A percentile compares a stretch with the other conserved stretches of the same genome.
These are phyloP conservation scores for Chironomus tepperi DNA, from an alignment of 1,140 invertebrate genomes.

Conservation along the genomic window DNA sequence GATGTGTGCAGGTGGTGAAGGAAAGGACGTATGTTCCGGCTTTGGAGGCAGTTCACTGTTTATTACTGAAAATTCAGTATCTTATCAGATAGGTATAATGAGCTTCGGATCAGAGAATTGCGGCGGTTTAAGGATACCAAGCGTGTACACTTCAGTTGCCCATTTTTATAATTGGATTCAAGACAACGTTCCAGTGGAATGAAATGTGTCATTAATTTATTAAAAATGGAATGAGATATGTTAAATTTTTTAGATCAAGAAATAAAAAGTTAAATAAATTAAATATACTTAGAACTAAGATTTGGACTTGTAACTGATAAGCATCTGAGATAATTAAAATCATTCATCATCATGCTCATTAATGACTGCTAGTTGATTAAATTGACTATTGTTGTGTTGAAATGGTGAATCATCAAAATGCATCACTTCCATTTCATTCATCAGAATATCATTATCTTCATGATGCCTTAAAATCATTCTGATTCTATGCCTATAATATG, in stretches of 20 bases:
- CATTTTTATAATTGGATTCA: constrained; percentile 58
- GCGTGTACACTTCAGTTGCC: constrained; percentile 58
- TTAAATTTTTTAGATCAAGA: too few species aligned
- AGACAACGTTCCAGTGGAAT: constrained; percentile 52
- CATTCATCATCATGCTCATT: not conserved
- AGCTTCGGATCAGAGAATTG: constrained; percentile 64
- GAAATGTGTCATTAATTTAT: constrained; percentile 27
- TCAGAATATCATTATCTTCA: not conserved
- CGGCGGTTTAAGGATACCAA: constrained; percentile 54
- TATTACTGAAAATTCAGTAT: constrained; percentile 42
- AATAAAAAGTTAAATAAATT: too few species aligned
- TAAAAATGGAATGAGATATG: too few species aligned
- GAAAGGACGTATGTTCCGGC: constrained; percentile 49
- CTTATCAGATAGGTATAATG: constrained; percentile 54
- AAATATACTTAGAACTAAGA: not conserved
- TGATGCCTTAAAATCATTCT: not conserved
- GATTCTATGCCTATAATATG: constrained; percentile 6
- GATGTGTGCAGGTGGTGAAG: constrained; percentile 58
- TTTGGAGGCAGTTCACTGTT: constrained; percentile 57
- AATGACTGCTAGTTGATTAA: not conserved
- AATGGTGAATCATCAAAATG: too few species aligned
- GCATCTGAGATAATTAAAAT: not conserved
- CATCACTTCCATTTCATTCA: not conserved
- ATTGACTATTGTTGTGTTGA: too few species aligned
- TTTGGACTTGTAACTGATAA: constrained; percentile 1